A percentile compares a stretch with the other conserved stretches of the same genome.
phyloP scores from a whole-genome alignment of 2,888 invertebrate genomes.

The Pinctada fucata region DNA sequence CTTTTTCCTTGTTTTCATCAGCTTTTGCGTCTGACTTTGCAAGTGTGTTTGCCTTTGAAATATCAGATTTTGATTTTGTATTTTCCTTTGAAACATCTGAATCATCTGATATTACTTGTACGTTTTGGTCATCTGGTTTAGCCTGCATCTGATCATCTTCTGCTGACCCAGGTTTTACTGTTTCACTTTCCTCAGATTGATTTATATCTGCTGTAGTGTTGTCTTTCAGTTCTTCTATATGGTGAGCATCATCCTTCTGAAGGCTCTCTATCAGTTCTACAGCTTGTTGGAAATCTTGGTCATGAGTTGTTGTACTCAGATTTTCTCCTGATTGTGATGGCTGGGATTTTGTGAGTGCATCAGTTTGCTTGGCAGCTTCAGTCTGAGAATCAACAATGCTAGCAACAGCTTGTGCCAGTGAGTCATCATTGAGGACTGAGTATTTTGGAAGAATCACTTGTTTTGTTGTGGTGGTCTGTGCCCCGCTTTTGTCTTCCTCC shows the following conservation, averaged over 20 bases:
- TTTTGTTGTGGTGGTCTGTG: slow-evolving; percentile 2
- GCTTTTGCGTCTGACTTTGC: neutral
- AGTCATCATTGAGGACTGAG: neutral
- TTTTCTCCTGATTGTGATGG: neutral
- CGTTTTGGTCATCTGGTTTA: too few relatives aligned
- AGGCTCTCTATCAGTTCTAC: neutral
- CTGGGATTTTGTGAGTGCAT: neutral
- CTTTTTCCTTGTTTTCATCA: neutral
- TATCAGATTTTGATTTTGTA: too few relatives aligned
- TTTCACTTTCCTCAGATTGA: too few relatives aligned
- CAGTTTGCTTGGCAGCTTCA: neutral
- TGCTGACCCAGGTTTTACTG: too few relatives aligned
- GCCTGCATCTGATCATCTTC: too few relatives aligned
- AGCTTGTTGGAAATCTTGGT: neutral
- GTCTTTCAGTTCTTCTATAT: neutral
- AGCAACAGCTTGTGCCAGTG: neutral
- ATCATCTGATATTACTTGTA: too few relatives aligned
- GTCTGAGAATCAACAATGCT: neutral
- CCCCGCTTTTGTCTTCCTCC: slow-evolving; percentile 12
- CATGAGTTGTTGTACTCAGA: neutral
- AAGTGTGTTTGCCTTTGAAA: neutral
- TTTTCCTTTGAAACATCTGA: too few relatives aligned
- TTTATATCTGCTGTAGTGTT: too few relatives aligned
- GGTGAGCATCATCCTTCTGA: neutral
- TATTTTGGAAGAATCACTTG: neutral